These are phyloP conservation scores for Zoanthus sociatus DNA, from an alignment of 92 coral and sea anemone genomes.

Conservation along the genomic window DNA sequence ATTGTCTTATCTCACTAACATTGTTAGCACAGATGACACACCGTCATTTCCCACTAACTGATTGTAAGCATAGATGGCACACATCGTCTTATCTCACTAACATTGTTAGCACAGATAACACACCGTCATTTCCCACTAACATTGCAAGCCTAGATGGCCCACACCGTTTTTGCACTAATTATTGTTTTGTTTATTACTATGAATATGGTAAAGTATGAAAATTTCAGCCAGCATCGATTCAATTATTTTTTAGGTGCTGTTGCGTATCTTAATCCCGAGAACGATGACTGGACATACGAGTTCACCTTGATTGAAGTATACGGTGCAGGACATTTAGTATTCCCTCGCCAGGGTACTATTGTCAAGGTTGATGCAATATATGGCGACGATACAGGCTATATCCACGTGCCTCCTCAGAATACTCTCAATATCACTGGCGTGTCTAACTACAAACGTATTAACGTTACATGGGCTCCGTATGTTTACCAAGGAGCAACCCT, in stretches of 20 bases:
- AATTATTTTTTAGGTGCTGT: constrained; percentile 63
- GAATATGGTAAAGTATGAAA: too few relatives aligned
- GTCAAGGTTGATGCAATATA: constrained; percentile 61
- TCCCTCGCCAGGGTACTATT: constrained; percentile 65
- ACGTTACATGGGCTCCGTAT: constrained; percentile 78
- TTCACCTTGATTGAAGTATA: constrained; percentile 78
- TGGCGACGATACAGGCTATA: constrained; percentile 82
- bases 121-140: too few relatives aligned
- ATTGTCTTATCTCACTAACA: too few relatives aligned
- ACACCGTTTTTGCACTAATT: too few relatives aligned
- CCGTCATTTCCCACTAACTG: too few relatives aligned
- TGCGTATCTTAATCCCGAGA: constrained; percentile 71
- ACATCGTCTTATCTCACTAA: too few relatives aligned
- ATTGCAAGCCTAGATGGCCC: too few relatives aligned
- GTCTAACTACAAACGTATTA: constrained; percentile 68
- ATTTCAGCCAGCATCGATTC: too few relatives aligned
- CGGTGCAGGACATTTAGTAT: constrained; percentile 75
- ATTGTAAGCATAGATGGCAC: too few relatives aligned
- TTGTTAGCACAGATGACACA: too few relatives aligned
- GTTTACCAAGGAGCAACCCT: constrained; percentile 64
- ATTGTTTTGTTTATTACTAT: too few relatives aligned
- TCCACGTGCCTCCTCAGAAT: constrained; percentile 73
- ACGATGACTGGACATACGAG: constrained; percentile 61
- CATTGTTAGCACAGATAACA: too few relatives aligned
- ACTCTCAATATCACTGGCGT: constrained; percentile 74